Conservation (phyloP, 2,888 invertebrate species). For the Hypena proboscidalis region DNA sequence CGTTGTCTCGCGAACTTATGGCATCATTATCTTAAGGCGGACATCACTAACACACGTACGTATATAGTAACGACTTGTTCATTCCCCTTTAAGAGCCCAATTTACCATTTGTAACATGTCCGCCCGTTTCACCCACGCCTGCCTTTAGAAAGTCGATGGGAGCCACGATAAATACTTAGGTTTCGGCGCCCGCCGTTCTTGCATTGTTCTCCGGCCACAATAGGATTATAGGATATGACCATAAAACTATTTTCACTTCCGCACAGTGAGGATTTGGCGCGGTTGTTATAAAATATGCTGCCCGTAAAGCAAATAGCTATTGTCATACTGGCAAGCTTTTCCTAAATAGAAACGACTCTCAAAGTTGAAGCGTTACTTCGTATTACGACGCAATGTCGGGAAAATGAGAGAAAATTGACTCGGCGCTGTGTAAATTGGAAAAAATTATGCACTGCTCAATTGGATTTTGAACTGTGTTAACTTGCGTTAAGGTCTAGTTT, state of each 20-base stretch:
- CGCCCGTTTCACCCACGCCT: conserved; percentile 57
- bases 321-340: no score
- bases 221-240: conserved; percentile 58
- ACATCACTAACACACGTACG: conserved; percentile 28
- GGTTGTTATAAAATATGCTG: conserved; percentile 21
- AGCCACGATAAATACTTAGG: conserved; percentile 51
- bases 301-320: conserved; percentile 13
- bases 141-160: conserved; percentile 63
- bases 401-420: conserved; percentile 5
- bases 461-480: conserved; percentile 14
- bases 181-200: conserved; percentile 47
- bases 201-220: conserved; percentile 61
- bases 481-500: conserved; percentile 9
- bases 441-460: neutral
- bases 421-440: conserved; percentile 1
- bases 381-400: neutral
- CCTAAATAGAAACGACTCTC: neutral
- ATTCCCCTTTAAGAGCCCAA: conserved; percentile 43
- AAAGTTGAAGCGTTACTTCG: neutral
- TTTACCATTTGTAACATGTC: conserved; percentile 50
- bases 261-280: conserved; percentile 32
- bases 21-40: conserved; percentile 34
- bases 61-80: conserved; percentile 38
- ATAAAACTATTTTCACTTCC: conserved; percentile 54
- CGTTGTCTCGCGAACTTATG: conserved; percentile 18